Evolutionary conservation across 2,888 invertebrate genomes (phyloP), one percentile per base, ranked within the genome.

Genomic region (Drosophila mimetica): DNA sequence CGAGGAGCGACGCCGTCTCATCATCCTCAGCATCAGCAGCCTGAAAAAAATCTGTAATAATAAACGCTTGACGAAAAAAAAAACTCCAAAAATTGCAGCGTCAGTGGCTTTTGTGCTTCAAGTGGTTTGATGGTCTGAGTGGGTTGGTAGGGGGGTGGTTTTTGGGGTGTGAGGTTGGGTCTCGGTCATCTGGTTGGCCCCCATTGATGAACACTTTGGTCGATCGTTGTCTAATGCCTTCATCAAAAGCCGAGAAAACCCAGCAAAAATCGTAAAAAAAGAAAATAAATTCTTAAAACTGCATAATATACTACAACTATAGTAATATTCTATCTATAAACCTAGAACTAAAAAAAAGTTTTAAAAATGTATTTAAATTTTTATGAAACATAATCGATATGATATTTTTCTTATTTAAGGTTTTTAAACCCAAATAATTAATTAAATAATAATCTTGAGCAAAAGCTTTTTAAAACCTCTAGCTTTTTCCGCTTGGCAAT

Each of bases 41-140:
- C 63, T 57, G 71, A 76, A 79, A 76, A 83, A 81, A 89, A 81
- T 61, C 72, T 59, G 82, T 85, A 83, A 85, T 84, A 84, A 84
- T 86, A 86, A 85, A 86, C 85, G 85, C 79, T 86, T 71, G 81
- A 89, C 63, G 63, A 64, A 58, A 52, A 64, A 63, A 85, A 90
- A 79, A 89, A 76, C 78, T 82, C 87, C 89, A 83, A 88, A 90
- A 90, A 88, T 90, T 90, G 90, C 90, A 89, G 80, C 89, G 90
- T 90, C 89, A 90, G 90, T 82, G 69, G 88, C 88, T 89, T 88
- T 89, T 90, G 76, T 76, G 71, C 58, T 74, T 86, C 71, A 86
- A 83, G 81, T 81, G 82, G 75, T 83, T 74, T 30, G 48, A 50
- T 44, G 50, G 73, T 64, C 32, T 60, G 63, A 39, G 76, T 48